Evolutionary conservation across 2,888 invertebrate species (phyloP), one percentile per base, ranked within the genome.

Genomic region (Pherbina coryleti): DNA sequence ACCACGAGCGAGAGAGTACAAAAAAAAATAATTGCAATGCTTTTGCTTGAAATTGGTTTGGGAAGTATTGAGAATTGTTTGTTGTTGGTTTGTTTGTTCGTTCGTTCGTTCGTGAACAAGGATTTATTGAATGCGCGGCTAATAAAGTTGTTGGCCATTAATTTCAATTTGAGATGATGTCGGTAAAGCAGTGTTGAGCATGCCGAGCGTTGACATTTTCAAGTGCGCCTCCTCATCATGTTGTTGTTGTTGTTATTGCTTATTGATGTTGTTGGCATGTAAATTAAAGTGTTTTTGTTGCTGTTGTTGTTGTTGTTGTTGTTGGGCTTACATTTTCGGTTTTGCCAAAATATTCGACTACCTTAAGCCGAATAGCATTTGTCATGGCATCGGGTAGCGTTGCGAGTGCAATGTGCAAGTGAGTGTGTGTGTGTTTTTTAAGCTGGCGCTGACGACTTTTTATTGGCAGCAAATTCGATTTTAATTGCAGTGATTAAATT

Each of bases 141-240:
- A 72, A 72, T 72, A 57, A 72, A 72, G 72, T 57, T 72, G 57
- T 72, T 71, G 72, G 55, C 37, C 72, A 57, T 72, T 55, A 72
- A 72, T 72, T 72, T 72, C 72, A 57, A 72, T 72, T 72, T 72
- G 28, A 14, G 67, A 44, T 37, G 22, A 37, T 67, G 44, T 67
- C 34, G 31, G 17, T 66, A 66, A 66, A 34, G 37, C 34, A 66
- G 66, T 11, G 11, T 64, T 31, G 66, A 22, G 44, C 44, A 44
- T 44, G 44, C 60, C 28, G 60, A 60, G 22, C 44, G 44, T 67
- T 67, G 67, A 67, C 67, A 44, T 67, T 67, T 49, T 67, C 22
- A 60, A 60, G 60, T 60, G 60, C 17, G 44, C 44, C 1, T 22
- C 19, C 17, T 31, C 25, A 60, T 60, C 22, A n/a, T n/a, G n/a